Conservation (phyloP, 2,113 vertebrate species). For the Amphiprion ocellaris region DNA sequence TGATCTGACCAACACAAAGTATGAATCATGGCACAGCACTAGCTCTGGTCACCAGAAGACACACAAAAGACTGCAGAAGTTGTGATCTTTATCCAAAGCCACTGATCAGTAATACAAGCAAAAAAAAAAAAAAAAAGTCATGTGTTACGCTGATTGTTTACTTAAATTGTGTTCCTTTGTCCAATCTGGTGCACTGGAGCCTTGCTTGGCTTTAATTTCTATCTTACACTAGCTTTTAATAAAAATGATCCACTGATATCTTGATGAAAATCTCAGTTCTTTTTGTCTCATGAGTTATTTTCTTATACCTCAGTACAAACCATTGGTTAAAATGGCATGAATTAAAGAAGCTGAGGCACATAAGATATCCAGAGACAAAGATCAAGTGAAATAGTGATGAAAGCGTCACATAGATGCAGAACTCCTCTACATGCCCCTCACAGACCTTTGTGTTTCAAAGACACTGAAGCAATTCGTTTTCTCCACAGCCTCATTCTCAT, state of each 20-base stretch:
- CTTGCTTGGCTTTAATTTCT: background rate
- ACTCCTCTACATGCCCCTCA: slow-evolving; percentile 25
- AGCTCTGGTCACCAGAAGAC: no score
- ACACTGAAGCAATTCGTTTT: slow-evolving; percentile 39
- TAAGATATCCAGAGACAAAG: slow-evolving; percentile 36
- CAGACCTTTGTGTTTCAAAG: slow-evolving; percentile 48
- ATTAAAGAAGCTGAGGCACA: slow-evolving; percentile 30
- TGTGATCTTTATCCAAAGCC: background rate
- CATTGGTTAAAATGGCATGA: slow-evolving; percentile 12
- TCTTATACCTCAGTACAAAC: background rate
- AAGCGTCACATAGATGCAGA: slow-evolving; percentile 40
- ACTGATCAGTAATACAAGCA: background rate
- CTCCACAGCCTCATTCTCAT: slow-evolving; percentile 37
- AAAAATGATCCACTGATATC: background rate
- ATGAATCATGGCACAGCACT: no score
- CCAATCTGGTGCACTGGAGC: background rate
- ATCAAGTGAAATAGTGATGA: slow-evolving; percentile 50
- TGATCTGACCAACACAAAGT: slow-evolving; percentile 1
- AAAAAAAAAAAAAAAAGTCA: background rate
- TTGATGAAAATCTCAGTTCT: background rate
- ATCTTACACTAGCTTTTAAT: background rate
- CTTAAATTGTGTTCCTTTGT: background rate
- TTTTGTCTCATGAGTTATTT: background rate
- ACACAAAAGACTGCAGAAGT: no score
- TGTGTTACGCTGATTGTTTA: background rate